phyloP scores from a whole-genome alignment of 2,797 vertebrate species.

The Chromobotia macracanthus region DNA sequence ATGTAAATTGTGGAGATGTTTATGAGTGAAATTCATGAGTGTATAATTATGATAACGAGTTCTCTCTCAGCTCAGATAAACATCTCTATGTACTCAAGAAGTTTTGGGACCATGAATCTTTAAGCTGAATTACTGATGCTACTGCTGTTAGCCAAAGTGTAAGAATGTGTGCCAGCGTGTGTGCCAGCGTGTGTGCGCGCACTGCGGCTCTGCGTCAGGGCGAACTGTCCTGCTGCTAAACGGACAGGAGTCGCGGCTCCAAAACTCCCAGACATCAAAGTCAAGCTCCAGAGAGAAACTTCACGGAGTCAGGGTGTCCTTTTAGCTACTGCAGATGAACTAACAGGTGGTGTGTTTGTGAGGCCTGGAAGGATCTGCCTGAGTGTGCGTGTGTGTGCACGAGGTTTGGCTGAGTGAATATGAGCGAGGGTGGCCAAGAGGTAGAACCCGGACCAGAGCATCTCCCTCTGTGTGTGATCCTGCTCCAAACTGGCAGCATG shows the following conservation, averaged over 20 bases:
- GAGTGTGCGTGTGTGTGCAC: slow-evolving; percentile 49
- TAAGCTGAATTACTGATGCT: slow-evolving; percentile 77
- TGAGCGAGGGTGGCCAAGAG: slow-evolving; percentile 78
- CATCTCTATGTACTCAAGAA: slow-evolving; percentile 54
- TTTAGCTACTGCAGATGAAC: slow-evolving; percentile 74
- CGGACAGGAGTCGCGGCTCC: slow-evolving; percentile 75
- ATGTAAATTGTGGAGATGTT: slow-evolving; percentile 27
- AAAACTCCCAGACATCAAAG: slow-evolving; percentile 75
- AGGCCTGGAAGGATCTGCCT: slow-evolving; percentile 51
- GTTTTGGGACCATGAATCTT: slow-evolving; percentile 72
- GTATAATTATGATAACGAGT: slow-evolving; percentile 33
- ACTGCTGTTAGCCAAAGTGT: slow-evolving; percentile 66
- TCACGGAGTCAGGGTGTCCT: slow-evolving; percentile 76
- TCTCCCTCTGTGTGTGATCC: slow-evolving; percentile 78
- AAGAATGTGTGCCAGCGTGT: slow-evolving; percentile 70
- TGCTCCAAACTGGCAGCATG: slow-evolving; percentile 81
- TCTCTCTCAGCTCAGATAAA: slow-evolving; percentile 41
- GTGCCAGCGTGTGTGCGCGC: slow-evolving; percentile 70
- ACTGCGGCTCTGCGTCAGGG: slow-evolving; percentile 66
- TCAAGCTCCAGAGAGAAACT: slow-evolving; percentile 62
- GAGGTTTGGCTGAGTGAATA: slow-evolving; percentile 80
- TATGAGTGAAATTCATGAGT: slow-evolving; percentile 14
- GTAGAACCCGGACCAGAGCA: slow-evolving; percentile 78
- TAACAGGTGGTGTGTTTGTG: slow-evolving; percentile 85
- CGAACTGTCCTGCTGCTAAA: slow-evolving; percentile 74